Base-by-base conservation (phyloP, 2,113 vertebrate species). In the Pomatostomus ruficeps region DNA sequence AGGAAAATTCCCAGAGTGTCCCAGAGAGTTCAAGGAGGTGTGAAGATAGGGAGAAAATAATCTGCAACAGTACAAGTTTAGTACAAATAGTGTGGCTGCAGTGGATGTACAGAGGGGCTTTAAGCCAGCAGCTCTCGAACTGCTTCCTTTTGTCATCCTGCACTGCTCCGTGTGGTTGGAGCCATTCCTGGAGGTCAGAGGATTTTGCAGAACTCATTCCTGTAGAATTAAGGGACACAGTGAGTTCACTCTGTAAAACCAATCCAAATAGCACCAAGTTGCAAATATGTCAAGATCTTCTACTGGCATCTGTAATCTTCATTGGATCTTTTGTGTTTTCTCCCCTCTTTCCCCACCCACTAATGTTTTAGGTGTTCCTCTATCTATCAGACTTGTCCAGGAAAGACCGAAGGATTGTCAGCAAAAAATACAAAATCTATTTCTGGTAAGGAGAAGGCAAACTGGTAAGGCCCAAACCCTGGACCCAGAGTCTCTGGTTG, bases 361-460 rank as follows among this genome's bases (percentile, higher is more conserved):
- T 82, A 7, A 86, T 89, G 7, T 76, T 95, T 59, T 84, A 98
- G 98, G 93, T 98, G 49, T 98, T 98, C 75, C 98, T 98, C 40
- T 98, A 98, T 81, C 96, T 98, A 8, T 98, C 98, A 35, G 98
- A 98, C 92, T 91, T 98, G 75, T 98, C 98, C 91, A 98, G 98
- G 66, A 98, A 98, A 82, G 98, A 98, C 89, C 90, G 97, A 81
- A 98, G 98, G 86, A 98, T 98, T 95, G 95, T 98, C 95, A 98
- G 98, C 95, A 98, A 98, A 93, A 98, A 98, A 77, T 98, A 98
- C 82, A 98, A 98, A 70, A 98, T 98, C 81, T 98, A 98, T 97
- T 98, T 98, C 94, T 98, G 98, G 98, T 98, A 96, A 98, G 98
- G 96, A 92, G 57, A 73, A 61, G 14, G 49, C 36, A 78, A 81